Percentiles rank a stretch among this genome's conserved stretches.
Conservation (phyloP, 1,140 invertebrate species). For the Drosophila orosa region DNA sequence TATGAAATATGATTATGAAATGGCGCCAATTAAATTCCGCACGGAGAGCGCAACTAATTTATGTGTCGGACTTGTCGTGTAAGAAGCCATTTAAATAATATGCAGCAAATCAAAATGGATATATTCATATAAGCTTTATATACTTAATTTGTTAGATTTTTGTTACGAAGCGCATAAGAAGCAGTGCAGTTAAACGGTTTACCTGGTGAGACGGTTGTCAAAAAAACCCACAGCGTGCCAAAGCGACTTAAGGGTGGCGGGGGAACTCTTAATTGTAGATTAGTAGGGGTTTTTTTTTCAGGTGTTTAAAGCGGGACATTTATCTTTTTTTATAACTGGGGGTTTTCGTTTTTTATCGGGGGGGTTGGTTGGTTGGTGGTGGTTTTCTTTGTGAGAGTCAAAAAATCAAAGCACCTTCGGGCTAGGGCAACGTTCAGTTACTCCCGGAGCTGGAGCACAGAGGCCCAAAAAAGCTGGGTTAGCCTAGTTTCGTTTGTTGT, state of each 20-base stretch:
- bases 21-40: conserved; percentile 13
- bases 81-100: conserved; percentile 47
- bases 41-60: conserved; percentile 23
- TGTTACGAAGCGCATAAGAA: conserved; percentile 79
- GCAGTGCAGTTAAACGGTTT: conserved; percentile 82
- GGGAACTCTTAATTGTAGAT: conserved; percentile 52
- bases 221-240: conserved; percentile 86
- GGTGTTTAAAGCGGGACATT: conserved; percentile 55
- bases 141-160: conserved; percentile 37
- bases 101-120: conserved; percentile 40
- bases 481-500: conserved; percentile 31
- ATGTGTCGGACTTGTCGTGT: conserved; percentile 37
- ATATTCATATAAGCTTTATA: conserved; percentile 29
- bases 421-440: conserved; percentile 65
- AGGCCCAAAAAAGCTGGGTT: conserved; percentile 41
- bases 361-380: conserved; percentile 5
- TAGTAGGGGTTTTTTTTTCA: conserved; percentile 37
- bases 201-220: conserved; percentile 84
- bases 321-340: conserved; percentile 21
- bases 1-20: background rate
- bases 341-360: conserved; percentile 21
- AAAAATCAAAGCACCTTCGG: conserved; percentile 75
- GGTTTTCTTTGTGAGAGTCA: conserved; percentile 58
- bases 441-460: conserved; percentile 16
- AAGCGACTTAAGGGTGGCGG: conserved; percentile 85